Evolutionary conservation across 2,113 vertebrate species (phyloP), one percentile per base, ranked within the genome.

Genomic region (Boleophthalmus pectinirostris): DNA sequence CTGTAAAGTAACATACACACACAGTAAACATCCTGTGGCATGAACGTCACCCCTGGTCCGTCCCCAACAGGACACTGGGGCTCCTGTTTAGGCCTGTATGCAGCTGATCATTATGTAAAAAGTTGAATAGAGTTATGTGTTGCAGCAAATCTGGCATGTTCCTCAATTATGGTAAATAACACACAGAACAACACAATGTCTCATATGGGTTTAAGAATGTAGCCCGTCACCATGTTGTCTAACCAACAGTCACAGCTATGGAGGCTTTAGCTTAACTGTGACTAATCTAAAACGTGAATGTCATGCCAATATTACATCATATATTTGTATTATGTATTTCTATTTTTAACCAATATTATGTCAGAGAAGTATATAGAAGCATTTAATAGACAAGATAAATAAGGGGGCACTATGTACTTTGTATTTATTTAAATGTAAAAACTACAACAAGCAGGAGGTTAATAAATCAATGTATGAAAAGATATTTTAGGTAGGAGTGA

Each of bases 31-130:
- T 82, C 73, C 79, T 60, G 74, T 5, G 35, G 57, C 70, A 3
- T 72, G 67, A 82, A 76, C 43, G 68, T 72, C 65, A 33, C 43
- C 69, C 51, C n/a, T 9, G 2, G 43, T 58, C 25, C 63, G 80
- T 82, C 68, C 70, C 68, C n/a, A 21, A 66, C 73, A 47, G 72
- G 68, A 78, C 78, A 84, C 71, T 66, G 72, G 43, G 51, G 61
- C 73, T 20, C 49, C 69, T 81, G 77, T 83, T 76, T 9, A 23
- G 53, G n/a, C 46, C 25, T 69, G 58, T 66, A 68, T 8, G 6
- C 21, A 75, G 45, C 68, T 24, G 47, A 53, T 72, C 63, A 58
- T 74, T 70, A 81, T n/a, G 12, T 61, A 85, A 81, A 49, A 25
- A 10, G 38, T 9, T 68, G 21, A 58, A 69, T 63, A 74, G 25